Evolutionary conservation across 2,113 vertebrate genomes (phyloP).

Genomic region (Vidua macroura): DNA sequence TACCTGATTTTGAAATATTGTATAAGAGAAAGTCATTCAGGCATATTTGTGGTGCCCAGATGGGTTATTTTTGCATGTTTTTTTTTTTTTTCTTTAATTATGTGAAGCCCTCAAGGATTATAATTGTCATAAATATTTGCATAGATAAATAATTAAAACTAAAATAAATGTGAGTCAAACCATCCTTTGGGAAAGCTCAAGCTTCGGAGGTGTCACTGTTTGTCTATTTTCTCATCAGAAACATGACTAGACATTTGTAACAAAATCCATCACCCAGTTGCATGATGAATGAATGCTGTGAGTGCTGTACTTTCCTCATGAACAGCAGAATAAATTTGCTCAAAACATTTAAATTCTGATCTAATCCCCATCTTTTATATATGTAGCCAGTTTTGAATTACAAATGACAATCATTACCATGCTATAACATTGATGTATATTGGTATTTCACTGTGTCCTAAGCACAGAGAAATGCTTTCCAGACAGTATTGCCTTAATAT

Average conservation of each 20-base stretch:
- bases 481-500: not conserved
- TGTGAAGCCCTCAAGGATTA: not conserved
- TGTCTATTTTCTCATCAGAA: not conserved
- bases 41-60: not conserved
- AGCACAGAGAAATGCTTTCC: not conserved
- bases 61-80: not conserved
- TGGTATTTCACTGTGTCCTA: not conserved
- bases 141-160: slow-evolving; percentile 39
- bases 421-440: not conserved
- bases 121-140: slow-evolving; percentile 31
- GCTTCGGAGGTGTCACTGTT: slow-evolving; percentile 1
- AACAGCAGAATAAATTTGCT: not conserved
- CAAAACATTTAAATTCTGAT: slow-evolving; percentile 24
- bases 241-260: not conserved
- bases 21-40: not conserved
- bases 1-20: not conserved
- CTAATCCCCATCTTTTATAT: not conserved
- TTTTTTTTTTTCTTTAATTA: slow-evolving; percentile 18
- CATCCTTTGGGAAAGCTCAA: slow-evolving; percentile 16
- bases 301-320: not conserved
- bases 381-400: not conserved
- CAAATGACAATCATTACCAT: not conserved
- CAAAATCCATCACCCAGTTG: not conserved
- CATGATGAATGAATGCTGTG: not conserved
- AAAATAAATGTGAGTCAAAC: slow-evolving; percentile 38